phyloP scores from a whole-genome alignment of 2,797 vertebrate genomes.

The Anguilla megastoma region DNA sequence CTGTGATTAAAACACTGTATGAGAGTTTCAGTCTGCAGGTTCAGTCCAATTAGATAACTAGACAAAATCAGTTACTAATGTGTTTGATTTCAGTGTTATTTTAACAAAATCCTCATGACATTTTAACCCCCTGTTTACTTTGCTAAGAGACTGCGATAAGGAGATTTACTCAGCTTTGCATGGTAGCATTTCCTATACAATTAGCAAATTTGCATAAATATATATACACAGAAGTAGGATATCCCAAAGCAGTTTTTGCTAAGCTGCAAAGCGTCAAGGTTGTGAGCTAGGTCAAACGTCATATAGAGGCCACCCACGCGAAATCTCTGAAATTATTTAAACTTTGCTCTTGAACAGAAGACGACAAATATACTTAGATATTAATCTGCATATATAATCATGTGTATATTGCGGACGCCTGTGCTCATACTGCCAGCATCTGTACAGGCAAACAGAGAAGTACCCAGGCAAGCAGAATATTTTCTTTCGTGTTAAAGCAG shows the following conservation, averaged over 20 bases:
- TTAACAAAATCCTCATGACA: not conserved
- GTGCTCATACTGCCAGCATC: conserved; percentile 11
- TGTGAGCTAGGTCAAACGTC: not conserved
- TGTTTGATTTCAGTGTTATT: conserved; percentile 18
- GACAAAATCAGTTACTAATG: not conserved
- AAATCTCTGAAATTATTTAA: not conserved
- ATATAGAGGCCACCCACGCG: not conserved
- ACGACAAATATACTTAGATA: not conserved
- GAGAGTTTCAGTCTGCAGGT: not conserved
- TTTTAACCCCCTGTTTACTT: conserved; percentile 19
- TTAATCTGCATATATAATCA: not conserved
- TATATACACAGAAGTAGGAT: not conserved
- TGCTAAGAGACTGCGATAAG: conserved; percentile 29
- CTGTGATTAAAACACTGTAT: conserved; percentile 1
- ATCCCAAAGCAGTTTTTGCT: not conserved
- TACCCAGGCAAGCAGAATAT: not conserved
- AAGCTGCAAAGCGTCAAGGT: not conserved
- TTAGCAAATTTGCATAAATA: conserved; percentile 27
- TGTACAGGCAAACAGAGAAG: not conserved
- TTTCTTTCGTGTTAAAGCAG: not conserved
- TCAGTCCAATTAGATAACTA: conserved; percentile 21
- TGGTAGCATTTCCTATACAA: conserved; percentile 24
- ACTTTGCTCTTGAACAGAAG: not conserved
- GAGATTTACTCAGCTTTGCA: conserved; percentile 27
- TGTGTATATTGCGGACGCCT: not conserved